Base-by-base conservation (phyloP, 2,797 vertebrate species). In the Botia almorhae region DNA sequence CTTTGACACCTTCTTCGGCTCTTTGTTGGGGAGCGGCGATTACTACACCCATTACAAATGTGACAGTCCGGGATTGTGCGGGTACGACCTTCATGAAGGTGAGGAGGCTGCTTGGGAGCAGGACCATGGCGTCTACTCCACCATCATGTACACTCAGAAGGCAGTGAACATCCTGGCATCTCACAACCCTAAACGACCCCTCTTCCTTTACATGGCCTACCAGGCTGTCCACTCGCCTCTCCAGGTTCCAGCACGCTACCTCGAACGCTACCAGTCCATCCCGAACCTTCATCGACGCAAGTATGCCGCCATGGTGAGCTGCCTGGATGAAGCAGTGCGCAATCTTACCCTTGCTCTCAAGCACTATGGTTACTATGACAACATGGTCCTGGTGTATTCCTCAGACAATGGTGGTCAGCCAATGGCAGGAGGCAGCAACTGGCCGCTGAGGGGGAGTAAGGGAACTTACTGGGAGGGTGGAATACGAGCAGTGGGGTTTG, bases 31-130 rank as follows among this genome's bases (percentile, higher is more conserved):
- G 78, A 99, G 97, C 0, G 98, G 96, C 0, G 97, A 99, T 90
- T 98, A 99, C 86, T 99, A 98, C 80, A 98, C 94, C 43, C 97
- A 98, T 89, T 97, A 97, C 82, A 98, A 98, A 87, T 99, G 98
- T 75, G 98, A 99, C 88, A 95, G 97, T 17, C 95, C 96, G 0
- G 94, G 96, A 0, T 95, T 96, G 87, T 99, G 98, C 21, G 98
- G 98, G 81, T 99, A 97, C 1, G 97, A 99, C 88, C 89, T 99
- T 39, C 96, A 98, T 0, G 96, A 98, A 88, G 97, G 98, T 0
- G 96, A 99, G 86, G 94, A 93, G 0, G 97, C 96, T 0, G 97
- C 98, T 23, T 99, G 97, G 97, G 96, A 97, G 68, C 95, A 96
- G 1, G 96, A 97, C 86, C 93, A 91, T 0, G 97, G 98, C 79